These are phyloP conservation scores for Campoletis sonorensis DNA, from an alignment of 1,140 invertebrate genomes.

Conservation along the genomic window DNA sequence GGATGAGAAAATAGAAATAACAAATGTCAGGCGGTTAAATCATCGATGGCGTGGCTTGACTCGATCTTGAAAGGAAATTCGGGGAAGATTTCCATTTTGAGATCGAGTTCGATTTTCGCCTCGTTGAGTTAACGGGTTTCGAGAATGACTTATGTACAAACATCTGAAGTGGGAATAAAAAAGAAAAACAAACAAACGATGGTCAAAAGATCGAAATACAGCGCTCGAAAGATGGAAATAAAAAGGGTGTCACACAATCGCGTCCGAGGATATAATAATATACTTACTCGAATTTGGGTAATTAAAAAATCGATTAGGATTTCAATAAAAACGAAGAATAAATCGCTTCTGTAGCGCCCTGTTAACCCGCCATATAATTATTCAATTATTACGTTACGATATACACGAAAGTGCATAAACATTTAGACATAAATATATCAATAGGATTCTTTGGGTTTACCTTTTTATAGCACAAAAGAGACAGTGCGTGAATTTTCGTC, in stretches of 20 bases:
- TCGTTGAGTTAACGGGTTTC: constrained; percentile 24
- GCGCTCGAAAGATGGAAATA: neutral
- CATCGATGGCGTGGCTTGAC: constrained; percentile 18
- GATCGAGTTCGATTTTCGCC: constrained; percentile 49
- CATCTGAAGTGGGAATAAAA: no score
- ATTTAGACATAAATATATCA: neutral
- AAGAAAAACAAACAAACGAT: constrained; percentile 38
- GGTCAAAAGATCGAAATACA: constrained; percentile 35
- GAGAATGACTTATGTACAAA: constrained; percentile 17
- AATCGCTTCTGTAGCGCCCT: constrained; percentile 2
- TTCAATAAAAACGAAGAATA: neutral
- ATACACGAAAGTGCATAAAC: neutral
- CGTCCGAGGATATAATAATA: constrained; percentile 24
- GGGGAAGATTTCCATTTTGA: constrained; percentile 73
- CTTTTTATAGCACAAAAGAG: constrained; percentile 14
- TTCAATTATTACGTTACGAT: neutral
- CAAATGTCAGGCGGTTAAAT: neutral
- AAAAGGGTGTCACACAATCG: neutral
- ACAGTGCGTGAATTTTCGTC: constrained; percentile 9
- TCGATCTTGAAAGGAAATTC: constrained; percentile 69
- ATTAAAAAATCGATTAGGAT: neutral
- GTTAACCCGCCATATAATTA: neutral
- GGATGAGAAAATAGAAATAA: neutral
- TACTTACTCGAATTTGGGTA: constrained; percentile 9
- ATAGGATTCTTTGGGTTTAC: constrained; percentile 22